These are phyloP conservation scores for Callionymus lyra DNA, from an alignment of 2,113 vertebrate genomes.

Conservation along the genomic window DNA sequence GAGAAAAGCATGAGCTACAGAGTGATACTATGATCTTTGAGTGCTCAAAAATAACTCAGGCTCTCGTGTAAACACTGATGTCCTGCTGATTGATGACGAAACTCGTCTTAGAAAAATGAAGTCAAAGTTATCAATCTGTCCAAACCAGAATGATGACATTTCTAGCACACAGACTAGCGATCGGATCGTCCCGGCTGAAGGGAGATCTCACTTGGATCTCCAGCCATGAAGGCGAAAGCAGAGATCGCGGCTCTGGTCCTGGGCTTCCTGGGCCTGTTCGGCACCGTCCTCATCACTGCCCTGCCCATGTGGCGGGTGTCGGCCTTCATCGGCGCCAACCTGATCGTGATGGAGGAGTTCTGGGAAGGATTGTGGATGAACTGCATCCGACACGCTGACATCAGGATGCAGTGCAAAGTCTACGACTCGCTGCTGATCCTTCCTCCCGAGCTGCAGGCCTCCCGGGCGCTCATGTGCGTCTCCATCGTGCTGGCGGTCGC, in stretches of 20 bases:
- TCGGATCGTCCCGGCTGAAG: background rate
- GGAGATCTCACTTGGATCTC: background rate
- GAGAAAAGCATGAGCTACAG: background rate
- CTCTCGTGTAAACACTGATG: background rate
- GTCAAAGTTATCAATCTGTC: no score
- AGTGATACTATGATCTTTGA: no score
- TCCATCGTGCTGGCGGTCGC: conserved; percentile 65
- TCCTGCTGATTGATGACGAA: no score
- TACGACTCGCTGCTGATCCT: conserved; percentile 78
- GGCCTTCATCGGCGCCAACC: conserved; percentile 74
- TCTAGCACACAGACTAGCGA: conserved; percentile 1
- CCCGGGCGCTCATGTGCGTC: conserved; percentile 75
- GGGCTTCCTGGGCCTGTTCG: conserved; percentile 70
- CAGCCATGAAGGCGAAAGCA: conserved; percentile 39
- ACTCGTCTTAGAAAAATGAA: background rate
- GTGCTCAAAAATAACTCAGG: background rate
- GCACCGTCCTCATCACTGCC: conserved; percentile 69
- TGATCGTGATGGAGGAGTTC: conserved; percentile 65
- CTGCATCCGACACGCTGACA: conserved; percentile 70
- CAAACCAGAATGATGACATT: conserved; percentile 42
- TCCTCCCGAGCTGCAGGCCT: conserved; percentile 64
- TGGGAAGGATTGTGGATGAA: conserved; percentile 94
- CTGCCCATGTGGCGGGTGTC: conserved; percentile 89
- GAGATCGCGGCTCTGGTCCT: conserved; percentile 71
- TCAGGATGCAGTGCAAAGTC: conserved; percentile 77